Evolutionary conservation across 2,113 vertebrate species (phyloP).

Genomic region (Sminthopsis crassicaudata): DNA sequence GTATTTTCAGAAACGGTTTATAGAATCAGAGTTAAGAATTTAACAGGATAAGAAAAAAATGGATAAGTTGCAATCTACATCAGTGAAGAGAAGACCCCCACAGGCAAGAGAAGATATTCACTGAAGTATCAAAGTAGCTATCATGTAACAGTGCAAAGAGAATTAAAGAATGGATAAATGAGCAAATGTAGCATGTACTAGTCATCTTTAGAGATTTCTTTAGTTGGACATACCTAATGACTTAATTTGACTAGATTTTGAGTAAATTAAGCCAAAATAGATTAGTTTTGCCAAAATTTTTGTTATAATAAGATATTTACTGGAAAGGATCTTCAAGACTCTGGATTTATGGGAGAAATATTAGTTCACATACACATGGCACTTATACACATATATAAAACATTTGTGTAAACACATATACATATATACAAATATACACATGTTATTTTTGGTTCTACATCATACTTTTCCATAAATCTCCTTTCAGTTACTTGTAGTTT

Average conservation of each 20-base stretch:
- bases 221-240: conserved; percentile 25
- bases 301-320: neutral
- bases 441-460: neutral
- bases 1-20: neutral
- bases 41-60: neutral
- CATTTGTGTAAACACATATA: neutral
- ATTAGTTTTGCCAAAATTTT: neutral
- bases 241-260: conserved; percentile 14
- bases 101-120: neutral
- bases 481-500: neutral
- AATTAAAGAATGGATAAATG: neutral
- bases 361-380: neutral
- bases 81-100: neutral
- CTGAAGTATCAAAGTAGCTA: conserved; percentile 11
- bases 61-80: neutral
- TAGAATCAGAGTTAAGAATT: neutral
- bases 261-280: neutral
- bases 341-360: neutral
- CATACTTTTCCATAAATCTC: neutral
- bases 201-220: conserved; percentile 29
- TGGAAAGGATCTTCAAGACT: neutral
- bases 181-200: neutral
- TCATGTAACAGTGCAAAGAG: neutral
- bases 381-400: neutral
- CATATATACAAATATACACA: neutral